Evolutionary conservation across 2,888 invertebrate species (phyloP), one percentile per base, ranked within the genome.

Genomic region (Erannis defoliaria): DNA sequence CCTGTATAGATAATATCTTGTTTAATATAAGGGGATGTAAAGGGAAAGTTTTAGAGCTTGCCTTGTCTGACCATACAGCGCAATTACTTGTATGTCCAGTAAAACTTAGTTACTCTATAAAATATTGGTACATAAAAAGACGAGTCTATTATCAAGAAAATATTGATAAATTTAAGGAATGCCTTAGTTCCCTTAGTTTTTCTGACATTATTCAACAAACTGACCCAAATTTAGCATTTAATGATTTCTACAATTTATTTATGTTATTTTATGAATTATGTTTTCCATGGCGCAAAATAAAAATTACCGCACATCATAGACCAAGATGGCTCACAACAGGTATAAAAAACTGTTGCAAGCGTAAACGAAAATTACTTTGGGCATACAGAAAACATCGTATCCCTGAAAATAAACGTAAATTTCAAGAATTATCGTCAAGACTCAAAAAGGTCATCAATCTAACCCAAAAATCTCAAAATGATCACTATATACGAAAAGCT

Each of bases 131-230:
- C 6, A 23, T 43, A 0, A 1, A n/a, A n/a, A 38, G 38, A 16
- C 38, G 38, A 1, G 3, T 14, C 8, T 38, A 16, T 5, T 38
- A 1, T 18, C 1, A 23, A 23, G 43, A 43, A 12, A 43, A 43
- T 12, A 43, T 43, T 21, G 6, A n/a, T 4, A 43, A 43, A 43
- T 43, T 43, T n/a, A 43, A 23, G n/a, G 43, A 43, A 14, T 43
- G 23, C 23, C 0, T 43, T 1, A 3, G 23, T 19, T 43, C 43
- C 0, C 8, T 43, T 8, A 2, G n/a, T 1, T 43, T 43, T 43
- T 23, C 23, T 43, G 43, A 43, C 5, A n/a, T 43, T 10, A 10
- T 10, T 0, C 1, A 42, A 1, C 19, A 42, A 19, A 42, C 5
- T 5, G 19, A 42, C 10, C 40, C 40, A 1, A 42, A 42, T 21